These are phyloP conservation scores for Myzus persicae DNA, from an alignment of 1,140 invertebrate genomes.

Conservation along the genomic window DNA sequence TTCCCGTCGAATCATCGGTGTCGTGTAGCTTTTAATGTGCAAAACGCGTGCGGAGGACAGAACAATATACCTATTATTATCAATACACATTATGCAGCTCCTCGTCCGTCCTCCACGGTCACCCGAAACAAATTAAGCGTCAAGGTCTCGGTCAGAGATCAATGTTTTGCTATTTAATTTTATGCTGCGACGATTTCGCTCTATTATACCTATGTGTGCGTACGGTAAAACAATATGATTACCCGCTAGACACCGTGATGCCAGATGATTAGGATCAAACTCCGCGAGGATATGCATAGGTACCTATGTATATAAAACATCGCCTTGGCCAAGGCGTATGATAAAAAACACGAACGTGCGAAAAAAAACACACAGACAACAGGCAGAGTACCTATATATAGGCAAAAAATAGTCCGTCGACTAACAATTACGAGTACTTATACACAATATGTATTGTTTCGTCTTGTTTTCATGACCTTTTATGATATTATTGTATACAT, in stretches of 20 bases:
- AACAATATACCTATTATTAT: neutral
- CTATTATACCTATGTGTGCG: no score
- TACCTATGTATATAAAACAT: neutral
- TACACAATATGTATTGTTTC: neutral
- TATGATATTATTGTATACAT: neutral
- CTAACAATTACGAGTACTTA: neutral
- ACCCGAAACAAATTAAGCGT: neutral
- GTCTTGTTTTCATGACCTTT: neutral
- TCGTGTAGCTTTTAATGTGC: slow-evolving; percentile 28
- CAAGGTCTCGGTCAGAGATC: slow-evolving; percentile 57
- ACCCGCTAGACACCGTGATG: neutral
- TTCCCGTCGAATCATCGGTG: neutral
- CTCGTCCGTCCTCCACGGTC: neutral
- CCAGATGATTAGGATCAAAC: neutral
- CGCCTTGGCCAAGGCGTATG: neutral
- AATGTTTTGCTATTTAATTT: neutral
- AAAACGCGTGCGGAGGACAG: neutral
- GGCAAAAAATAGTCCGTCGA: neutral
- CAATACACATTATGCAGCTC: neutral
- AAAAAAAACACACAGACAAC: neutral
- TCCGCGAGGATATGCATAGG: neutral
- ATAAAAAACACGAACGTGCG: neutral
- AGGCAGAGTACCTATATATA: neutral
- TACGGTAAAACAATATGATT: neutral
- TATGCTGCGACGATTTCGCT: neutral